A percentile compares a stretch with the other conserved stretches of the same genome.
Evolutionary conservation across 1,140 invertebrate genomes (phyloP).

Genomic region (Spodoptera frugiperda): DNA sequence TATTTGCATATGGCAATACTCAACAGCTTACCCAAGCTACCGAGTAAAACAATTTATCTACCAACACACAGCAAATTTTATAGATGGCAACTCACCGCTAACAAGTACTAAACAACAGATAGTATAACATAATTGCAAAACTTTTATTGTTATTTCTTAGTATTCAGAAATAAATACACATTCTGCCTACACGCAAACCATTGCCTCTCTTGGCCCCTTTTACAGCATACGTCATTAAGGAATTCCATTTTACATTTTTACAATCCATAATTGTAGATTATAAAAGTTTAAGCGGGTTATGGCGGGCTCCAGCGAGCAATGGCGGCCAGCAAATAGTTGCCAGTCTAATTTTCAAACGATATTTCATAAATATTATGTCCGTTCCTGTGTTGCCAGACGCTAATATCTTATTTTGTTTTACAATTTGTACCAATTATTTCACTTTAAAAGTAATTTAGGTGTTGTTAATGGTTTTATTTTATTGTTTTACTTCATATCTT

Average conservation of each 20-base stretch:
- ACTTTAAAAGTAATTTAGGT: no score
- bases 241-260: constrained; percentile 83
- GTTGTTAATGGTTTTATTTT: no score
- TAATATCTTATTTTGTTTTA: no score
- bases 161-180: constrained; percentile 71
- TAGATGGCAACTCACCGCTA: constrained; percentile 23
- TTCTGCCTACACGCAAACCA: constrained; percentile 71
- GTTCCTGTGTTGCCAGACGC: neutral
- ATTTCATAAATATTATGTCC: neutral
- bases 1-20: neutral
- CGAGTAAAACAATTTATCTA: constrained; percentile 40
- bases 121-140: constrained; percentile 72
- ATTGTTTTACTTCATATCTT: no score
- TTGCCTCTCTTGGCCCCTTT: constrained; percentile 62
- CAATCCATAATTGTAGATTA: constrained; percentile 85
- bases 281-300: constrained; percentile 74
- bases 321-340: neutral
- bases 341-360: constrained; percentile 3
- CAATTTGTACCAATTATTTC: no score
- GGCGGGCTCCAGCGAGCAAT: constrained; percentile 34
- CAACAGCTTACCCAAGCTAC: neutral
- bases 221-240: constrained; percentile 74
- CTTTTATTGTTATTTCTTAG: constrained; percentile 72
- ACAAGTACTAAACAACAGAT: constrained; percentile 35
- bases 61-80: constrained; percentile 18